Evolutionary conservation across 2,888 invertebrate genomes (phyloP).

Genomic region (Cheilosia scutellata): DNA sequence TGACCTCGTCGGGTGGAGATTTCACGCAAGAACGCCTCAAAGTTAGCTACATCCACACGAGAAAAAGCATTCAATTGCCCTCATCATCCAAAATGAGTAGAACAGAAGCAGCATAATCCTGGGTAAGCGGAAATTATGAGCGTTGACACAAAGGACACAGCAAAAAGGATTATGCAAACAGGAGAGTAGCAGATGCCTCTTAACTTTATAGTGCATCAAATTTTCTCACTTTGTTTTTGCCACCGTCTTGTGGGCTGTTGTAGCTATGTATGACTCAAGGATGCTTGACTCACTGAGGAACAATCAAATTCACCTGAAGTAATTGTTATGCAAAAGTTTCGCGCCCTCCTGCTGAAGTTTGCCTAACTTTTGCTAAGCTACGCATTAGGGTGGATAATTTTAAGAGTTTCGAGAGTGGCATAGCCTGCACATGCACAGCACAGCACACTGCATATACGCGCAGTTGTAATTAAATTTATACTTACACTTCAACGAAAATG

Average conservation of each 20-base stretch:
- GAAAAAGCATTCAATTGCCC: slow-evolving; percentile 73
- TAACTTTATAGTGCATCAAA: slow-evolving; percentile 74
- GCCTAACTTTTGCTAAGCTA: slow-evolving; percentile 63
- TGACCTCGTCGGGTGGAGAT: slow-evolving; percentile 44
- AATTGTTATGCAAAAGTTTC: slow-evolving; percentile 73
- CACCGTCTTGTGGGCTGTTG: slow-evolving; percentile 51
- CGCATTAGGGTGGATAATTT: slow-evolving; percentile 61
- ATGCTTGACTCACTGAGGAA: slow-evolving; percentile 64
- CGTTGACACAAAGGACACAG: slow-evolving; percentile 75
- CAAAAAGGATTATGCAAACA: slow-evolving; percentile 75
- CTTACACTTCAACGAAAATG: not conserved
- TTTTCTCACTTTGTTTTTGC: slow-evolving; percentile 57
- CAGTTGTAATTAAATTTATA: slow-evolving; percentile 33
- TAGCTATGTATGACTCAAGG: slow-evolving; percentile 29
- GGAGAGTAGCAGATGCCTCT: slow-evolving; percentile 72
- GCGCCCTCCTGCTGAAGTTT: slow-evolving; percentile 58
- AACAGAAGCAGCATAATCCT: slow-evolving; percentile 64
- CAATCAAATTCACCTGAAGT: slow-evolving; percentile 76
- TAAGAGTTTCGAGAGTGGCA: slow-evolving; percentile 41
- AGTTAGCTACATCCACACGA: slow-evolving; percentile 59
- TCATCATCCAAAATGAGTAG: slow-evolving; percentile 65
- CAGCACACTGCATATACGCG: slow-evolving; percentile 12
- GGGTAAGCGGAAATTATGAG: slow-evolving; percentile 75
- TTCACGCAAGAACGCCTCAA: slow-evolving; percentile 73
- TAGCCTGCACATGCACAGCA: not conserved